phyloP scores from a whole-genome alignment of 2,113 vertebrate species.

The Lucifuga dentata region DNA sequence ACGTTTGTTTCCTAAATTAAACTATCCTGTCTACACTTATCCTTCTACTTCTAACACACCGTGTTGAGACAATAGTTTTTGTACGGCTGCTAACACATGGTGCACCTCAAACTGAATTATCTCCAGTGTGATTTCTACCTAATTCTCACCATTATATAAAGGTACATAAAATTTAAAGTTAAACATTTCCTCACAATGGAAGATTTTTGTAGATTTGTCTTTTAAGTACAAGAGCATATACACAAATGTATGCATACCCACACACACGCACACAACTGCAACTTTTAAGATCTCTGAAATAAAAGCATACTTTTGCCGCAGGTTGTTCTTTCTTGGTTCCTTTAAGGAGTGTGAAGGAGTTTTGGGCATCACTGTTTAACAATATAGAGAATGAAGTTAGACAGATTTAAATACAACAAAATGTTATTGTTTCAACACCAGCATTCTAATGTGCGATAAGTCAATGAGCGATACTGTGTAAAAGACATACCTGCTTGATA shows the following conservation, averaged over 20 bases:
- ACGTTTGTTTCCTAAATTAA: no score
- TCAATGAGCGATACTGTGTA: background rate
- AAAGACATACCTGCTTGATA: constrained; percentile 66
- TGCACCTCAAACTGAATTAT: no score
- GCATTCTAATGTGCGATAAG: background rate
- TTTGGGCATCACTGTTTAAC: constrained; percentile 50
- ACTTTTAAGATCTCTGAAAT: background rate
- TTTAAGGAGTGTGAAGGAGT: constrained; percentile 26
- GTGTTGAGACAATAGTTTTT: no score
- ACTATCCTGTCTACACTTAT: no score
- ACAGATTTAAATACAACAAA: background rate
- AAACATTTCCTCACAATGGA: no score
- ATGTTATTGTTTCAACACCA: background rate
- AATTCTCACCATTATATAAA: no score
- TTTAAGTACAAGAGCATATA: background rate
- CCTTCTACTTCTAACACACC: no score
- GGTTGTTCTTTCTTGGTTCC: constrained; percentile 54
- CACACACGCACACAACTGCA: background rate
- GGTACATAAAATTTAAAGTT: no score
- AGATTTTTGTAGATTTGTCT: no score
- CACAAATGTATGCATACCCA: no score
- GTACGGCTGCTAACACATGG: no score
- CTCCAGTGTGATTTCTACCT: no score
- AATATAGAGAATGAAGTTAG: constrained; percentile 13
- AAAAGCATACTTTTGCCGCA: constrained; percentile 53